Conservation (phyloP, 2,888 invertebrate species). For the Pediacus dermestoides region DNA sequence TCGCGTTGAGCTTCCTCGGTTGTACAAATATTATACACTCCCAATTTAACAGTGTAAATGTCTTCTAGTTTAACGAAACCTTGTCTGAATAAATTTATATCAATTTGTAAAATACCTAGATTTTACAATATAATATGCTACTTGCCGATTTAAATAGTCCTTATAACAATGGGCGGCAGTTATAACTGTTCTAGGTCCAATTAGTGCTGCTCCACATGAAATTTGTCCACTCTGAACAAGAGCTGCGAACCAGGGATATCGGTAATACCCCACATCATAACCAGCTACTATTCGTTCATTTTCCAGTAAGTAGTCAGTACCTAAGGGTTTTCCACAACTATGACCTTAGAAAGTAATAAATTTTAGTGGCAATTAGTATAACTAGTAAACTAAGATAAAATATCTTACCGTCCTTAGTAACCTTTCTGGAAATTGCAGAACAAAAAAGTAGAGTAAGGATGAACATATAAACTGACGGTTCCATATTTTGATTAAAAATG, state of each 20-base stretch:
- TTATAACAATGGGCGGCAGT: conserved; percentile 48
- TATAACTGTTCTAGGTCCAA: conserved; percentile 40
- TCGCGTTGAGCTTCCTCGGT: conserved; percentile 35
- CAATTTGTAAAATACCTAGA: too few species aligned
- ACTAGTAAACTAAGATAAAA: too few species aligned
- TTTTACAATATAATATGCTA: conserved; percentile 7
- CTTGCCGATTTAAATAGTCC: conserved; percentile 28
- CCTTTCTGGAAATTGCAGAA: too few species aligned
- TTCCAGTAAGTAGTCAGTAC: conserved; percentile 24
- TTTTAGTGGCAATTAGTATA: too few species aligned
- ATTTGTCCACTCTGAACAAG: conserved; percentile 33
- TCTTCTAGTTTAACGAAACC: conserved; percentile 34
- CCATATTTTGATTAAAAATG: too few species aligned
- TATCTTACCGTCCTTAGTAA: too few species aligned
- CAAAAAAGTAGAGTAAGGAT: too few species aligned
- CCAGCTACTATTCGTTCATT: conserved; percentile 44
- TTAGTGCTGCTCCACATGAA: conserved; percentile 44
- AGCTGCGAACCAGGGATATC: conserved; percentile 47
- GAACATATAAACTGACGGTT: too few species aligned
- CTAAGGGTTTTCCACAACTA: conserved; percentile 39
- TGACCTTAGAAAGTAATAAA: too few species aligned
- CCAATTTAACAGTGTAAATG: conserved; percentile 39
- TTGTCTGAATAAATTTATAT: conserved; percentile 19
- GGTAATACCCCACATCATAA: conserved; percentile 45
- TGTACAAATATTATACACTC: conserved; percentile 43